Base-by-base conservation (phyloP, 1,140 invertebrate species). In the Panulirus ornatus region DNA sequence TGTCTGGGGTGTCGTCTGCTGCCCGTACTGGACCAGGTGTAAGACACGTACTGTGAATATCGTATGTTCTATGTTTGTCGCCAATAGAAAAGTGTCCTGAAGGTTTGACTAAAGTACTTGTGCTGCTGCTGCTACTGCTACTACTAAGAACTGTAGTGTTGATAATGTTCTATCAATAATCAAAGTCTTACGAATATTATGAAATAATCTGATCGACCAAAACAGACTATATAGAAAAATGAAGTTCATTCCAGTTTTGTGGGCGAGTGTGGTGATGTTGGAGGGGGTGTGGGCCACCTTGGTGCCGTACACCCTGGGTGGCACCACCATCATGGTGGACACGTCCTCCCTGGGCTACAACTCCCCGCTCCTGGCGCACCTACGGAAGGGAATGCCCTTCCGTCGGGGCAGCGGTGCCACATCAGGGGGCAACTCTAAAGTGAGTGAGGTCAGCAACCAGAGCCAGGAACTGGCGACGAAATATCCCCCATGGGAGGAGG, bases 241-340 rank as follows among this genome's bases (percentile, higher is more conserved):
- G 58, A 8, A 5, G 1, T 0, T 30, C 1, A 30, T 66, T 5
- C 14, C n/a, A 19, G 54, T 22, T n/a, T 66, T 66, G n/a, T 66
- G 58, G 38, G 38, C 75, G 44, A 34, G 38, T 22, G 66, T 85
- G 70, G 40, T 81, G 84, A 16, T 76, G 66, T 36, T 38, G 11
- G 42, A 14, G 11, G 66, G 16, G 22, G 34, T n/a, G 9, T 9
- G 34, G 38, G 66, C 70, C n/a, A 27, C 14, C 27, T 51, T 84
- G 47, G 81, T 89, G 19, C 88, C 88, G 22, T 89, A 89, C 27
- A 89, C 63, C 8, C 70, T 89, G 27, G 88, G 88, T 0, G 76
- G 51, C 42, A 89, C 79, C 0, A 83, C 81, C 27, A 84, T 89
- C 70, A 89, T 89, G 88, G 79, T 89, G 47, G 88, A 89, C 47